Base-by-base conservation (phyloP, 2,797 vertebrate species). In the Crax fasciolata region DNA sequence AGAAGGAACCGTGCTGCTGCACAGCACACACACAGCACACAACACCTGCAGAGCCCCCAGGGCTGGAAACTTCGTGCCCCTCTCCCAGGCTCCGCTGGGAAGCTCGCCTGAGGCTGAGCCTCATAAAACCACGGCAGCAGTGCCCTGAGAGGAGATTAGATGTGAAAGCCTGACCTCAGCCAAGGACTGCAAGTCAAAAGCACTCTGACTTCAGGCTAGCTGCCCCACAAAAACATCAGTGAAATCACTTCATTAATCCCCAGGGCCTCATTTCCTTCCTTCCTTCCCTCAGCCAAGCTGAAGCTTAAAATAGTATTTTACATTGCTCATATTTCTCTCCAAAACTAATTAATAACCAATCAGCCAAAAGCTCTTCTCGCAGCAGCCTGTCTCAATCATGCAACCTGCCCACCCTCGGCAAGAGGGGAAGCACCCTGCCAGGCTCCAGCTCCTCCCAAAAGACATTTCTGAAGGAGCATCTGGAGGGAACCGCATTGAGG, bases 191-290 rank as follows among this genome's bases (percentile, higher is more conserved):
- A 2, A 95, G 88, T 76, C 88, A 87, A 80, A 84, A 93, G 81
- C n/a, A 7, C 65, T 95, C 90, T 41, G 75, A 74, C 75, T 96
- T 83, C 11, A 25, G 93, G 77, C 75, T 89, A 44, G 62, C 9
- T 93, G 94, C 87, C 89, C 89, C 84, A 44, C 46, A 39, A 89
- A 82, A 93, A 51, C 84, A 87, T 38, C 77, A 77, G 57, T 95
- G 93, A 96, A 96, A 94, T 96, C 61, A 96, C 38, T 96, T 93
- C 78, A 89, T 85, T 71, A 32, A 61, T 74, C 95, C 92, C 92
- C 86, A 74, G 81, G 68, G 94, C 86, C 90, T 82, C 65, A 0
- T 92, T 51, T 70, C 78, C 65, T 92, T 82, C 80, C 85, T 95
- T 92, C 89, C 89, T 84, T 54, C 54, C 67, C 80, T 78, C 7